Conservation (phyloP, 2,113 vertebrate species). For the Gobio gobio region DNA sequence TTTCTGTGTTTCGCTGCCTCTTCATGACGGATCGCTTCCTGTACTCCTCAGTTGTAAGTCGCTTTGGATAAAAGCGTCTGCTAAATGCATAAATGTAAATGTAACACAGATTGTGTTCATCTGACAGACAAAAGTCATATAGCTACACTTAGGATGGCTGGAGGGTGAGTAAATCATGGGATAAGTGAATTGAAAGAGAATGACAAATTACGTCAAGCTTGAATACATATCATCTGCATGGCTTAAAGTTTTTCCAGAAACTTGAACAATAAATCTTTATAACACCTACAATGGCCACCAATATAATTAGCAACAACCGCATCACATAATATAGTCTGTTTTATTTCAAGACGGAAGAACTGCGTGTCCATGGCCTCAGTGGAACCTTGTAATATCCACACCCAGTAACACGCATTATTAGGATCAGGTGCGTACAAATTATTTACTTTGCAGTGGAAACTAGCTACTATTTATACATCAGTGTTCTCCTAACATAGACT, state of each 20-base stretch:
- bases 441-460: conserved; percentile 52
- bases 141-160: too few species aligned
- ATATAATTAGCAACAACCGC: conserved; percentile 6
- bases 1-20: too few species aligned
- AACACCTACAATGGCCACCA: not conserved
- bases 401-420: conserved; percentile 9
- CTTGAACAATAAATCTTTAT: not conserved
- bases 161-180: too few species aligned
- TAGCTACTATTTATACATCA: conserved; percentile 24
- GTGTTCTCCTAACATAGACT: conserved; percentile 34
- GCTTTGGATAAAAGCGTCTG: too few species aligned
- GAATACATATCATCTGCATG: not conserved
- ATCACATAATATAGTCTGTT: not conserved
- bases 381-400: not conserved
- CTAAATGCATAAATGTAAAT: too few species aligned
- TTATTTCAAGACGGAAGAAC: conserved; percentile 7
- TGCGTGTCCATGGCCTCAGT: not conserved
- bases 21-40: too few species aligned
- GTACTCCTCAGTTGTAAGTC: too few species aligned
- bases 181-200: too few species aligned
- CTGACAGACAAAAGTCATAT: too few species aligned
- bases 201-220: not conserved
- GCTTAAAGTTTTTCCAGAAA: not conserved
- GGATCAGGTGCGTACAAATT: conserved; percentile 30
- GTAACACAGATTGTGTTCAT: too few species aligned